These are phyloP conservation scores for Gnathonemus longibarbis DNA, from an alignment of 2,113 vertebrate genomes.

Conservation along the genomic window DNA sequence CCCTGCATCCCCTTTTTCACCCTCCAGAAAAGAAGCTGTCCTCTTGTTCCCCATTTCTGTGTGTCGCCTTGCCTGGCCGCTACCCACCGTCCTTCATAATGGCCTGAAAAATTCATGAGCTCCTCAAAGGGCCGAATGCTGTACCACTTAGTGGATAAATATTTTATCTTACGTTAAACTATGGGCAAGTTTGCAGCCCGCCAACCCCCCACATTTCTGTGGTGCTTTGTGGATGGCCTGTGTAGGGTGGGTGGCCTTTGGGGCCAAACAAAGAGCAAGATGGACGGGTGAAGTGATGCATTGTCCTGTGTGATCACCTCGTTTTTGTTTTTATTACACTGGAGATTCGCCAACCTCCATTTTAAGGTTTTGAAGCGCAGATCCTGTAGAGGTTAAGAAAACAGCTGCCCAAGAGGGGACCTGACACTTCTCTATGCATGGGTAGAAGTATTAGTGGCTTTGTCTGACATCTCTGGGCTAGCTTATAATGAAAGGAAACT, in stretches of 20 bases:
- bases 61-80: not conserved
- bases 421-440: not conserved
- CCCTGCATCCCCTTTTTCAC: not conserved
- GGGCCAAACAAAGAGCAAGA: not conserved
- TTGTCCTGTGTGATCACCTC: not conserved
- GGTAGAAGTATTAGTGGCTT: not conserved
- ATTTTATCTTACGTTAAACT: conserved; percentile 29
- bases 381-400: not conserved
- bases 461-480: not conserved
- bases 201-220: not conserved
- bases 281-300: not conserved
- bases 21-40: not conserved
- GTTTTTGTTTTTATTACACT: not conserved
- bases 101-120: conserved; percentile 29
- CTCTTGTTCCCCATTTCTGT: conserved; percentile 20
- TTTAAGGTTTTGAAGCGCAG: not conserved
- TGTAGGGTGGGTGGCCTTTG: not conserved
- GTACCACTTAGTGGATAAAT: conserved; percentile 30
- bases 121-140: conserved; percentile 29
- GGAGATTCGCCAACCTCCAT: not conserved
- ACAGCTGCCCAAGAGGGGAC: not conserved
- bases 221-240: not conserved
- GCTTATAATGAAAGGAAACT: not conserved
- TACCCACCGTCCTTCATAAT: conserved; percentile 20
- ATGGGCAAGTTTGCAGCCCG: conserved; percentile 11